Conservation (phyloP, 2,797 vertebrate genomes). For the Choloepus didactylus region DNA sequence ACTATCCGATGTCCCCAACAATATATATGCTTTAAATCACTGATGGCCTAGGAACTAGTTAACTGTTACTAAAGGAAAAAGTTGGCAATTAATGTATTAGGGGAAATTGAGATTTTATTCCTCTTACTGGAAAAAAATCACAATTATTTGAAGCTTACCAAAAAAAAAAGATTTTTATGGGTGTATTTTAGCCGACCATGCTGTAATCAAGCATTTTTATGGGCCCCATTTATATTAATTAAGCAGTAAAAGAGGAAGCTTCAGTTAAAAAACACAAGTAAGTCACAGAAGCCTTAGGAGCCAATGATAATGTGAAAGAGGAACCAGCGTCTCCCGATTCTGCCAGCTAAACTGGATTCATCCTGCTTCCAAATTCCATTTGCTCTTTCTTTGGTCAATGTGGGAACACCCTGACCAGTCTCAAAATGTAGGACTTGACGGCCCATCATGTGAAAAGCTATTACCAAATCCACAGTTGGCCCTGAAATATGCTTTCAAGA, state of each 20-base stretch:
- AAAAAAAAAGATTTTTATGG: slow-evolving; percentile 36
- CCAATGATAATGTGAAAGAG: not conserved
- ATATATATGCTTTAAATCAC: not conserved
- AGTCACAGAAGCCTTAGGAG: slow-evolving; percentile 38
- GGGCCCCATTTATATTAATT: slow-evolving; percentile 77
- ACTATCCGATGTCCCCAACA: not conserved
- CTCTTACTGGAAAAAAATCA: slow-evolving; percentile 46
- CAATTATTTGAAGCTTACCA: slow-evolving; percentile 67
- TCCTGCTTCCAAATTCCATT: not conserved
- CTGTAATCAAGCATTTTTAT: slow-evolving; percentile 80
- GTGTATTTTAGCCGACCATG: slow-evolving; percentile 70
- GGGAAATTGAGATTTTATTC: slow-evolving; percentile 59
- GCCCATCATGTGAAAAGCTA: slow-evolving; percentile 48
- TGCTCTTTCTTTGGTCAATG: not conserved
- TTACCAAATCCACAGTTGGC: slow-evolving; percentile 74
- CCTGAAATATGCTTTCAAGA: slow-evolving; percentile 78
- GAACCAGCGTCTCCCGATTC: not conserved
- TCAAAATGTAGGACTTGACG: slow-evolving; percentile 48
- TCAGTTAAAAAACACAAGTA: not conserved
- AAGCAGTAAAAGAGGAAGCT: slow-evolving; percentile 42
- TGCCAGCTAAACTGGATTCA: not conserved
- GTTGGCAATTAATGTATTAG: slow-evolving; percentile 36
- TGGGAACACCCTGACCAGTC: slow-evolving; percentile 44
- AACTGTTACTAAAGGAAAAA: slow-evolving; percentile 56
- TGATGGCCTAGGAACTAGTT: slow-evolving; percentile 42